These are phyloP conservation scores for Blastomussa wellsi DNA, from an alignment of 92 coral and sea anemone species.

Conservation along the genomic window DNA sequence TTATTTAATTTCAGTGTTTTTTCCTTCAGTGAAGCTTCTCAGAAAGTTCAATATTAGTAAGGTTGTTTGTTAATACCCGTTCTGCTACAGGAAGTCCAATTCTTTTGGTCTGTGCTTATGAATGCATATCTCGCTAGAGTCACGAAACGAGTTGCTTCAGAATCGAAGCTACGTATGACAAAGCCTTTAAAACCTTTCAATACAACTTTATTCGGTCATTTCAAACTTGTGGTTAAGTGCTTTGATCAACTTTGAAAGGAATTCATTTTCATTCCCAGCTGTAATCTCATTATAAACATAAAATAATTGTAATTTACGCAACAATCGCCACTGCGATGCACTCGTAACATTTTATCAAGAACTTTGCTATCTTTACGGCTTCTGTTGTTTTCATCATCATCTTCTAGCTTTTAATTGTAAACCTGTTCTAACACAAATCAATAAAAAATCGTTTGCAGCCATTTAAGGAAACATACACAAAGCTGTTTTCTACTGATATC, in stretches of 20 bases:
- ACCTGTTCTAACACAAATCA: neutral
- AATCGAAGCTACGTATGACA: conserved; percentile 16
- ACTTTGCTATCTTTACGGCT: conserved; percentile 20
- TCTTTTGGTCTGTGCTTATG: conserved; percentile 27
- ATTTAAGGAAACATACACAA: conserved; percentile 9
- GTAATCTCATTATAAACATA: conserved; percentile 36
- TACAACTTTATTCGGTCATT: neutral
- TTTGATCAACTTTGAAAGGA: conserved; percentile 1
- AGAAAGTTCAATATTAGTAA: conserved; percentile 34
- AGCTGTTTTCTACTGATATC: neutral
- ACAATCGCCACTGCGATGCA: conserved; percentile 35
- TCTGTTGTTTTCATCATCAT: neutral
- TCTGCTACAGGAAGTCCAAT: conserved; percentile 41
- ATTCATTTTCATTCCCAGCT: conserved; percentile 4
- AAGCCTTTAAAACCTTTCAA: neutral
- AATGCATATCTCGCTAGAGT: conserved; percentile 37
- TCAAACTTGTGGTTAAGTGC: conserved; percentile 2
- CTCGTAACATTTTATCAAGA: conserved; percentile 27
- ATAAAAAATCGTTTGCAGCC: neutral
- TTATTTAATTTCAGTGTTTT: neutral
- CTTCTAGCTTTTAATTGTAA: neutral
- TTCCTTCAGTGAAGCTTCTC: neutral
- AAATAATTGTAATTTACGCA: conserved; percentile 27
- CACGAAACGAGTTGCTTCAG: conserved; percentile 41
- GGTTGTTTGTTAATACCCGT: conserved; percentile 11